Conservation (phyloP, 2,113 vertebrate genomes). For the Morone chrysops region DNA sequence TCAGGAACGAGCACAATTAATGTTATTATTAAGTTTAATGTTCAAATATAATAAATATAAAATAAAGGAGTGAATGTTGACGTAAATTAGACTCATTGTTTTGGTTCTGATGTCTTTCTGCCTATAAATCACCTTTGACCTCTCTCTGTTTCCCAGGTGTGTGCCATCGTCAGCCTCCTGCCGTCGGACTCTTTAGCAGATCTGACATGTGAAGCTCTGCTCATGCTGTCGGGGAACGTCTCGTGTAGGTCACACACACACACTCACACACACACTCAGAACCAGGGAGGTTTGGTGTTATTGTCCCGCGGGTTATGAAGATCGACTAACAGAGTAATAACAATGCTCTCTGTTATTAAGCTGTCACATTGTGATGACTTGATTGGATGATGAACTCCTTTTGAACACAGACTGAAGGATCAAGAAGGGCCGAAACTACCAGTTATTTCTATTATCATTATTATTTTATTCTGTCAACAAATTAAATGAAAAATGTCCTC, state of each 20-base stretch:
- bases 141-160: conserved; percentile 70
- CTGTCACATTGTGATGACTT: neutral
- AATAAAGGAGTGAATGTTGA: too few species aligned
- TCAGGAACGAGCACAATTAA: neutral
- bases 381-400: neutral
- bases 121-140: neutral
- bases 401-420: too few species aligned
- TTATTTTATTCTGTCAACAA: too few species aligned
- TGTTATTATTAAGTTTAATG: too few species aligned
- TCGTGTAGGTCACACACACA: conserved; percentile 71
- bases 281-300: neutral
- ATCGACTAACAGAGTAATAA: conserved; percentile 5
- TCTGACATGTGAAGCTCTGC: conserved; percentile 79
- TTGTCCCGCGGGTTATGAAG: conserved; percentile 14
- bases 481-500: too few species aligned
- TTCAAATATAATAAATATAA: too few species aligned
- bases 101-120: too few species aligned
- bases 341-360: neutral
- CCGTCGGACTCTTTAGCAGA: conserved; percentile 63
- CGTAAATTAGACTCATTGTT: too few species aligned
- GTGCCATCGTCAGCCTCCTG: conserved; percentile 67
- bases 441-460: too few species aligned
- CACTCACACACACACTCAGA: neutral
- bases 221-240: conserved; percentile 73
- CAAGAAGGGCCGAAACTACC: too few species aligned